Evolutionary conservation across 2,113 vertebrate species (phyloP), one percentile per base, ranked within the genome.

Genomic region (Aegithalos caudatus): DNA sequence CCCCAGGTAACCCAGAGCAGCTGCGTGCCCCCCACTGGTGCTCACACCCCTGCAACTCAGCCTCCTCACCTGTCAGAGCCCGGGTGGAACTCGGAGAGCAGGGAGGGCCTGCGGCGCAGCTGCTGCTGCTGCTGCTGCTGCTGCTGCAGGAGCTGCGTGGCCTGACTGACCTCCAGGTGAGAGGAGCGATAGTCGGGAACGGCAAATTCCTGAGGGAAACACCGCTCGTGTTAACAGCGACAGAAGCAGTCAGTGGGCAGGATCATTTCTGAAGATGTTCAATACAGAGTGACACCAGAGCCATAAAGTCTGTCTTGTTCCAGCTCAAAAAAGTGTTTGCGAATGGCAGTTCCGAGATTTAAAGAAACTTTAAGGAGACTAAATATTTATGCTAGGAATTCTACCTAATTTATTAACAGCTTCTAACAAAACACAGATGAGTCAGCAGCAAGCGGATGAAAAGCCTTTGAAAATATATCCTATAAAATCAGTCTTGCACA

Each of bases 41-140:
- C 3, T 65, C 23, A 15, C 10, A 16, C 9, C 38, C 29, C 45
- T 27, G 21, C 42, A 72, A 38, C 33, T 3, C 38, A 73, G 84
- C 35, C 84, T 24, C n/a, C 94, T 95, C 97, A 99, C 99, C 99
- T 99, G 96, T 99, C 99, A 71, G 98, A 98, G 88, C 98, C 99
- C 2, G 99, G 99, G 94, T 99, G 99, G 95, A 99, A 99, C 94
- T 99, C 99, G 6, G 99, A 99, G 42, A 99, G 98, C 96, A 99
- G 96, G 25, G 99, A 99, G 19, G 99, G 99, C 65, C 99, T 98
- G 81, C 99, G 98, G 19, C 99, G 98, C 64, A 99, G 98, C 40
- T 98, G 98, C 96, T 98, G 97, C 90, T 98, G 95, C 50, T 98
- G 98, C 50, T 98, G 98, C 88, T 99, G 99, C 71, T 98, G 98